Conservation (phyloP, 2,113 vertebrate species). For the Zingel zingel region DNA sequence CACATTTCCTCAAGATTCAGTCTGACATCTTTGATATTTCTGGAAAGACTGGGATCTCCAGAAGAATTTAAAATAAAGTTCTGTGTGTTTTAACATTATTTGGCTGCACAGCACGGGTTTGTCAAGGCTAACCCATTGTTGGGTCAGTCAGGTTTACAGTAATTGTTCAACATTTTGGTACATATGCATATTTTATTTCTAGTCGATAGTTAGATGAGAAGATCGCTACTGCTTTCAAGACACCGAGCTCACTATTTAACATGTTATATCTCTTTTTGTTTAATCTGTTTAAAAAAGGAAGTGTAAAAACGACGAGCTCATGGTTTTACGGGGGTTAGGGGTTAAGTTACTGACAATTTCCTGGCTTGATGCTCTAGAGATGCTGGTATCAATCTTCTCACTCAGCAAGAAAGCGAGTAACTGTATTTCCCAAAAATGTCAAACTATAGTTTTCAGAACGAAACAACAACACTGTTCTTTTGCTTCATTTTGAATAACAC, state of each 20-base stretch:
- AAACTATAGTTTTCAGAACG: not conserved
- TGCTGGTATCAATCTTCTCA: not conserved
- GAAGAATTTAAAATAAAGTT: not conserved
- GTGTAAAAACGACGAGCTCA: not conserved
- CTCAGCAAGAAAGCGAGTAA: no score
- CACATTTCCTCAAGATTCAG: no score
- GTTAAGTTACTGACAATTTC: not conserved
- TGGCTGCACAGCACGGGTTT: not conserved
- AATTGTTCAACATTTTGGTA: not conserved
- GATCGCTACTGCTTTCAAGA: not conserved
- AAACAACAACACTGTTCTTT: not conserved
- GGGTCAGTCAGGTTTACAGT: not conserved
- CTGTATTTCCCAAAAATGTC: not conserved
- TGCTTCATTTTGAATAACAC: not conserved
- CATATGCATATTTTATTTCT: not conserved
- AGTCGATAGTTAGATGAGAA: not conserved
- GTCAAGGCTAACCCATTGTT: not conserved
- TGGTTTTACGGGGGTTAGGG: not conserved
- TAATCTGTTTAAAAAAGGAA: not conserved
- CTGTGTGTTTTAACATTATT: not conserved
- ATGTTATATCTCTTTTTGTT: not conserved
- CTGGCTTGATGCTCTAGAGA: not conserved
- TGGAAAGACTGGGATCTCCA: not conserved
- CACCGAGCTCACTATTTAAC: not conserved
- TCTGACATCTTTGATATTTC: not conserved